Evolutionary conservation across 2,888 invertebrate species (phyloP).

Genomic region (Apamea monoglypha): DNA sequence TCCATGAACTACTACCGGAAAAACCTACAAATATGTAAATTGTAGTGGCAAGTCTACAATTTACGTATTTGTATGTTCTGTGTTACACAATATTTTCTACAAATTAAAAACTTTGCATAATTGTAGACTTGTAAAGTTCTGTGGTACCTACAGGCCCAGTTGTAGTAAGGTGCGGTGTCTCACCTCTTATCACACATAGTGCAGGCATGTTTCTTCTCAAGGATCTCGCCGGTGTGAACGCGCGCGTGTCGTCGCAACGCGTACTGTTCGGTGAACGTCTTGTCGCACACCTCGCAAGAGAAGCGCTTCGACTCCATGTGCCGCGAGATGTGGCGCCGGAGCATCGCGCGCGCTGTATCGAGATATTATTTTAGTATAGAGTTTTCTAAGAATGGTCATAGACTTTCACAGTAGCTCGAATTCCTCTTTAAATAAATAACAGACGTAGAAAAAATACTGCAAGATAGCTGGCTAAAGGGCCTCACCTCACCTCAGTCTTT

Average conservation of each 20-base stretch:
- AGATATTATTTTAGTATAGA: neutral
- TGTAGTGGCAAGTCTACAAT: neutral
- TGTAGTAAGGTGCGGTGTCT: neutral
- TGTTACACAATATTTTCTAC: neutral
- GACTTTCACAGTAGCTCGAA: neutral
- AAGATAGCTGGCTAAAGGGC: neutral
- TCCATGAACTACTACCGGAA: neutral
- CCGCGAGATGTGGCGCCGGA: conserved; percentile 88
- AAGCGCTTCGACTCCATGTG: conserved; percentile 89
- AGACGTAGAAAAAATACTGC: neutral
- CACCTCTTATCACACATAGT: conserved; percentile 88
- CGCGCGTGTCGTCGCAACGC: conserved; percentile 88
- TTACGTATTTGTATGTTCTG: neutral
- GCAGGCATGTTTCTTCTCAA: conserved; percentile 87
- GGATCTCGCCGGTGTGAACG: conserved; percentile 87
- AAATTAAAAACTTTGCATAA: neutral
- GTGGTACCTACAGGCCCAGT: too few species aligned
- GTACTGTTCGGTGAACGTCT: conserved; percentile 88
- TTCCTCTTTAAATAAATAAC: neutral
- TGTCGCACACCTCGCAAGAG: conserved; percentile 86
- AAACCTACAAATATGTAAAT: neutral
- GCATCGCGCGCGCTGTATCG: conserved; percentile 61
- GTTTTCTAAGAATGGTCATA: neutral
- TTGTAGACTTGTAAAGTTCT: neutral
- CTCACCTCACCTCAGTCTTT: neutral